Conservation (phyloP, 2,113 vertebrate species). For the Laticauda laticaudata region DNA sequence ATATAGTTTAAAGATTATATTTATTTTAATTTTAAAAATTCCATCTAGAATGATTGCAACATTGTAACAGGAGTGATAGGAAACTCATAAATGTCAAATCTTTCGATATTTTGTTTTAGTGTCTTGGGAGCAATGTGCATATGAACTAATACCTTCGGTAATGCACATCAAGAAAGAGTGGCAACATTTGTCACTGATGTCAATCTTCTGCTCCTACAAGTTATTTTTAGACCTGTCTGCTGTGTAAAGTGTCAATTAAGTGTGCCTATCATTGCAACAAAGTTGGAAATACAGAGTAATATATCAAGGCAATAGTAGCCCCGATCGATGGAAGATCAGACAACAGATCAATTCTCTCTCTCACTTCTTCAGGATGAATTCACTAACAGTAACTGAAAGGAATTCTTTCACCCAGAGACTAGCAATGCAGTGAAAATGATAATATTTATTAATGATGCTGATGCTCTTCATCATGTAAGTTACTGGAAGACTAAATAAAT, state of each 20-base stretch:
- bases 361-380: conserved; percentile 70
- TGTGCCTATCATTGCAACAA: conserved; percentile 41
- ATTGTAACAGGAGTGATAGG: background rate
- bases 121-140: background rate
- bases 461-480: background rate
- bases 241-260: conserved; percentile 49
- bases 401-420: conserved; percentile 59
- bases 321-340: conserved; percentile 68
- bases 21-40: background rate
- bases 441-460: conserved; percentile 26
- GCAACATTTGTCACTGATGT: background rate
- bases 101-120: background rate
- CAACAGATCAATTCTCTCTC: conserved; percentile 68
- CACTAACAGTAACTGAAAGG: conserved; percentile 63
- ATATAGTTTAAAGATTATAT: background rate
- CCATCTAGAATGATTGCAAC: background rate
- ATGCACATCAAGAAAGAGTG: background rate
- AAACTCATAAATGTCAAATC: background rate
- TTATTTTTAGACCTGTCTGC: conserved; percentile 41
- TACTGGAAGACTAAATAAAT: background rate
- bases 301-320: conserved; percentile 62
- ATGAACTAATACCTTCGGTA: background rate
- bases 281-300: conserved; percentile 60
- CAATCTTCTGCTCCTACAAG: conserved; percentile 9
- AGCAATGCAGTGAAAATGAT: conserved; percentile 55